Conservation (phyloP, 2,113 vertebrate species). For the Tragelaphus strepsiceros region DNA sequence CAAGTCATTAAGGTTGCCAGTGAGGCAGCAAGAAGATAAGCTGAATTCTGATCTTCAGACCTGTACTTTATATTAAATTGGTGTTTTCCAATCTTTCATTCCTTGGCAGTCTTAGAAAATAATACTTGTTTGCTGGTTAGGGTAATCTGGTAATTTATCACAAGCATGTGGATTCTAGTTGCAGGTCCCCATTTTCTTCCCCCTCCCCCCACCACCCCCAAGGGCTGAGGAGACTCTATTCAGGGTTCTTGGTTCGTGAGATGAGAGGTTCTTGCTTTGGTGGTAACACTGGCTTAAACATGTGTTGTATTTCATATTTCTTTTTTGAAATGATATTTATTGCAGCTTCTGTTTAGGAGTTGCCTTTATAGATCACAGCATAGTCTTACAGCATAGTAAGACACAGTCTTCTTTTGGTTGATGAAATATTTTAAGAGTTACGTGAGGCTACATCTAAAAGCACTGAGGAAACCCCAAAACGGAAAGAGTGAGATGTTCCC, state of each 20-base stretch:
- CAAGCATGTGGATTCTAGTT: background rate
- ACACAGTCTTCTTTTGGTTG: background rate
- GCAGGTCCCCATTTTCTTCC: rapidly evolving
- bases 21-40: background rate
- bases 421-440: background rate
- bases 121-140: background rate
- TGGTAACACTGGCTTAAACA: background rate
- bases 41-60: background rate
- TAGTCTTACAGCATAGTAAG: background rate
- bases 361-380: background rate
- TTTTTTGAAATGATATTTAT: background rate
- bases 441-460: background rate
- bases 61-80: background rate
- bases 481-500: background rate
- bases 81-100: background rate
- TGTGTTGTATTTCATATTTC: background rate
- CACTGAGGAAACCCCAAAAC: background rate
- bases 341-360: background rate
- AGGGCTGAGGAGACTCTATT: too few species aligned
- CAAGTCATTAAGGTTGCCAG: background rate
- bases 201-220: background rate
- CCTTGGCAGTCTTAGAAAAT: background rate
- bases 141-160: background rate
- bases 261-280: background rate
- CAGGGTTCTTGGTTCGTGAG: too few species aligned